These are phyloP conservation scores for Takifugu flavidus DNA, from an alignment of 2,113 vertebrate genomes.

Conservation along the genomic window DNA sequence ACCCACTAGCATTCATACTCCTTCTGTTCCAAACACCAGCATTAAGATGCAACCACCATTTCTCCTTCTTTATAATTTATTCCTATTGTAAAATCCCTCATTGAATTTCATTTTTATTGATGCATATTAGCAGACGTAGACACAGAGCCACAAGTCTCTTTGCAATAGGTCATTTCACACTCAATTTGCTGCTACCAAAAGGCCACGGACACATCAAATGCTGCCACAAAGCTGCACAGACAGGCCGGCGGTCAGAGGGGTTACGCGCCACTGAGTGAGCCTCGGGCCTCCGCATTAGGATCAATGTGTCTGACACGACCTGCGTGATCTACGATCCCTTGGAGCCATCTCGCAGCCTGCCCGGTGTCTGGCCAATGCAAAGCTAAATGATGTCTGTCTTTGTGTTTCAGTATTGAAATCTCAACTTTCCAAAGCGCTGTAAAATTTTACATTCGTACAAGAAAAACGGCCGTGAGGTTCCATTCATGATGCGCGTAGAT, in stretches of 20 bases:
- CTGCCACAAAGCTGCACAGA: conserved; percentile 17
- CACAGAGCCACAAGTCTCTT: conserved; percentile 40
- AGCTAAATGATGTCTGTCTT: neutral
- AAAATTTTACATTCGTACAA: neutral
- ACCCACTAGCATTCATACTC: no score
- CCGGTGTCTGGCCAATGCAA: neutral
- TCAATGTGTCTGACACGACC: no score
- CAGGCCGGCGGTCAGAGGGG: conserved; percentile 29
- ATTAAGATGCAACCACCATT: conserved; percentile 13
- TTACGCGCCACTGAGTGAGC: conserved; percentile 25
- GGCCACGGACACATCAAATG: conserved; percentile 38
- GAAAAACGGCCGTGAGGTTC: neutral
- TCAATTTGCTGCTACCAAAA: conserved; percentile 62
- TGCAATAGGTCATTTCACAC: conserved; percentile 53
- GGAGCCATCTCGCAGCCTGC: neutral
- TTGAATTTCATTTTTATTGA: conserved; percentile 37
- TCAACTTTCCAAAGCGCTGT: neutral
- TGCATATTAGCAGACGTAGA: conserved; percentile 27
- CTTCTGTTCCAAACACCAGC: neutral
- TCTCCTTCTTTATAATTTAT: conserved; percentile 29
- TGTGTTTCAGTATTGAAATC: conserved; percentile 1
- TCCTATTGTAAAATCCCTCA: conserved; percentile 34
- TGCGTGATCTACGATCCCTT: conserved; percentile 29
- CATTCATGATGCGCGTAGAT: no score
- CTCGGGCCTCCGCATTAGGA: neutral